Conservation (phyloP, 2,113 vertebrate species). For the Corythoichthys intestinalis region DNA sequence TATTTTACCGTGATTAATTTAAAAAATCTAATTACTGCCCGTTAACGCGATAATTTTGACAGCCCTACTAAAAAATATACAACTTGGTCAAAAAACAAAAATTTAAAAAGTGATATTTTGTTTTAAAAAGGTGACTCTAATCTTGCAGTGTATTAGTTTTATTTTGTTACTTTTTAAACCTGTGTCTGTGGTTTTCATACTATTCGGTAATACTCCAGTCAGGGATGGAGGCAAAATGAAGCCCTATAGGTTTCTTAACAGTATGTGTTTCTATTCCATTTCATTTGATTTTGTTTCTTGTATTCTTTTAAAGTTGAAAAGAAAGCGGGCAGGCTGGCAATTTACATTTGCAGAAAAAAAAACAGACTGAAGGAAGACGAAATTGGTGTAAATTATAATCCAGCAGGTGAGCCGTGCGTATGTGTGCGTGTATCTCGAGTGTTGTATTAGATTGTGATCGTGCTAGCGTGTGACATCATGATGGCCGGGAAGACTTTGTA, state of each 20-base stretch:
- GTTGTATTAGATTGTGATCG: slow-evolving; percentile 24
- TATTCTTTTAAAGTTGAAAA: slow-evolving; percentile 14
- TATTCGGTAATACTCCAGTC: background rate
- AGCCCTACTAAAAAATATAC: too few species aligned
- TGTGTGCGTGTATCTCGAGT: slow-evolving; percentile 12
- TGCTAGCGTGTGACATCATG: slow-evolving; percentile 52
- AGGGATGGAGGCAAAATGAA: slow-evolving; percentile 36
- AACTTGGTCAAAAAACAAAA: too few species aligned
- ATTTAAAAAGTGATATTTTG: too few species aligned
- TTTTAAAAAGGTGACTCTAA: background rate
- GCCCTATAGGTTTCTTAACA: slow-evolving; percentile 31
- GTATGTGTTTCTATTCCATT: slow-evolving; percentile 36
- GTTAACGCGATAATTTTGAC: too few species aligned
- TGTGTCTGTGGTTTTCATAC: background rate
- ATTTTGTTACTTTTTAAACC: too few species aligned
- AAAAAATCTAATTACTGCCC: too few species aligned
- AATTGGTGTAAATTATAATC: slow-evolving; percentile 67
- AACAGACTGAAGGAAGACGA: slow-evolving; percentile 54
- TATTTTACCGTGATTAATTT: too few species aligned
- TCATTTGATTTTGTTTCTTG: slow-evolving; percentile 24
- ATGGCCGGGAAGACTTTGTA: slow-evolving; percentile 7
- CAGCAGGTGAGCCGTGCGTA: slow-evolving; percentile 57
- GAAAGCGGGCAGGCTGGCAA: slow-evolving; percentile 30
- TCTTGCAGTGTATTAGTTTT: background rate
- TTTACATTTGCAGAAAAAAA: slow-evolving; percentile 35